These are phyloP conservation scores for Aplochiton taeniatus DNA, from an alignment of 2,797 vertebrate genomes.

Conservation along the genomic window DNA sequence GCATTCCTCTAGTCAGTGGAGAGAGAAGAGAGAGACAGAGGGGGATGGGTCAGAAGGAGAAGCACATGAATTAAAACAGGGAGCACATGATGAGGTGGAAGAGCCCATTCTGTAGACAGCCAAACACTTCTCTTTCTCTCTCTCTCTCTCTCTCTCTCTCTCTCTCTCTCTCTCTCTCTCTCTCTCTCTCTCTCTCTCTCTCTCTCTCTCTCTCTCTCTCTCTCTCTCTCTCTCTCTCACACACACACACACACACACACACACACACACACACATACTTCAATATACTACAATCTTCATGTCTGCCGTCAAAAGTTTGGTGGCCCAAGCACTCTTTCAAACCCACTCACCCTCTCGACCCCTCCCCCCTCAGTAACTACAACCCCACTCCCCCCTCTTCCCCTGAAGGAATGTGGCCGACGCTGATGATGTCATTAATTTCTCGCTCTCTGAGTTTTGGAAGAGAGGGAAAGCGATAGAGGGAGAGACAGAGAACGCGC, in stretches of 20 bases:
- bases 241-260: conserved; percentile 16
- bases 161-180: not conserved
- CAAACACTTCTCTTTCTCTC: not conserved
- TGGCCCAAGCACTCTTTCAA: conserved; percentile 46
- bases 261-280: conserved; percentile 10
- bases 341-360: conserved; percentile 33
- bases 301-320: conserved; percentile 66
- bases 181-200: not conserved
- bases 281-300: conserved; percentile 43
- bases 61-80: conserved; percentile 74
- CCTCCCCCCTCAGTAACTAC: not conserved
- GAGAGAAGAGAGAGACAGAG: conserved; percentile 51
- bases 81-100: conserved; percentile 73
- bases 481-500: too few species aligned
- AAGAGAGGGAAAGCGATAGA: conserved; percentile 1
- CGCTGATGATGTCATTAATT: conserved; percentile 80
- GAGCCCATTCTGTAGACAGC: conserved; percentile 54
- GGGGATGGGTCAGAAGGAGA: conserved; percentile 53
- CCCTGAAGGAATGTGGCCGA: conserved; percentile 75
- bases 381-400: conserved; percentile 46
- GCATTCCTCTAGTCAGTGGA: conserved; percentile 80
- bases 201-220: not conserved
- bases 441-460: conserved; percentile 68
- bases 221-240: conserved; percentile 3
- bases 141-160: not conserved